These are phyloP conservation scores for Caenorhabditis imperialis DNA, from an alignment of 2,888 invertebrate genomes.

Conservation along the genomic window DNA sequence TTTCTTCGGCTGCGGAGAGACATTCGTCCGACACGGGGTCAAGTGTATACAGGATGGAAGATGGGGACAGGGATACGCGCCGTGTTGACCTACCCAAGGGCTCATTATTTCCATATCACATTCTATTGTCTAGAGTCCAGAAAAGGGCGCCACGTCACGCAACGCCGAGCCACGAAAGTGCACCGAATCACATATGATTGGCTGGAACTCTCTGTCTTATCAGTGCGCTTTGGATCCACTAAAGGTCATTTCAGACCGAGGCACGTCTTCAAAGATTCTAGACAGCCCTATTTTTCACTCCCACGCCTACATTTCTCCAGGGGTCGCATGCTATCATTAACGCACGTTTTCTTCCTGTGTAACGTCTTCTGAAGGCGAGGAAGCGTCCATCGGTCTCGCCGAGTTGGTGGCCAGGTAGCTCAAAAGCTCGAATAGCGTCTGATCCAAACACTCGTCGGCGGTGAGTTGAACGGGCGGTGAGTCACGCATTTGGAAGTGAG, in stretches of 20 bases:
- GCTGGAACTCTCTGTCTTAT: too few relatives aligned
- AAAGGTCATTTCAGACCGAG: too few relatives aligned
- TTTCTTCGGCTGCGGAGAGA: conserved; percentile 12
- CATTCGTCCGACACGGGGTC: conserved; percentile 3
- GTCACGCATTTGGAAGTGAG: conserved; percentile 7
- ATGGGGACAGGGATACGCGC: conserved; percentile 16
- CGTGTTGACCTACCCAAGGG: too few relatives aligned
- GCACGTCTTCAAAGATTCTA: too few relatives aligned
- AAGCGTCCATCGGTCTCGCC: not conserved
- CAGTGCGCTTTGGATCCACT: too few relatives aligned
- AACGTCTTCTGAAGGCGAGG: conserved; percentile 1
- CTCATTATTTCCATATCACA: too few relatives aligned
- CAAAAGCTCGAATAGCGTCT: conserved; percentile 3
- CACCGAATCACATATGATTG: too few relatives aligned
- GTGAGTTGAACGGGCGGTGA: conserved; percentile 10
- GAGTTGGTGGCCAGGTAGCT: not conserved
- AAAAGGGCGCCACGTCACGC: too few relatives aligned
- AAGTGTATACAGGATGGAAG: conserved; percentile 11
- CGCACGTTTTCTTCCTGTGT: conserved; percentile 11
- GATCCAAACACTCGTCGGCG: not conserved
- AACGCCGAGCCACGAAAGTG: too few relatives aligned
- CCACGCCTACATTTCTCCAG: not conserved
- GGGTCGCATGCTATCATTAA: not conserved
- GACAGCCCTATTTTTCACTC: too few relatives aligned
- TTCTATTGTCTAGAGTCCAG: too few relatives aligned